Percentiles rank a stretch among this genome's conserved stretches.
These are phyloP conservation scores for Vanessa tameamea DNA, from an alignment of 1,140 invertebrate genomes.

Conservation along the genomic window DNA sequence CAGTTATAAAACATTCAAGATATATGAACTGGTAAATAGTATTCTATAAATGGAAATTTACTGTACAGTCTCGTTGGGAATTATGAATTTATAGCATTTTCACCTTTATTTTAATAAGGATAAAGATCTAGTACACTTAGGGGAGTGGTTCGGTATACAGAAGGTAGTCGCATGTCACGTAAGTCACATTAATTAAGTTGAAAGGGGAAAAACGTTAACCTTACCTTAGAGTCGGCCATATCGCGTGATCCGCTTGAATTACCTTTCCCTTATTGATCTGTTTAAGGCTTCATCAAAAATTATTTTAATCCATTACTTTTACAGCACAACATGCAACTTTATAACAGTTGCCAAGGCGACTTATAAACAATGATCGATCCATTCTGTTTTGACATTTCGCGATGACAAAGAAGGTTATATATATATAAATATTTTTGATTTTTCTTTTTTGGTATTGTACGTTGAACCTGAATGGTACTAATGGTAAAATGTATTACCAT, in stretches of 20 bases:
- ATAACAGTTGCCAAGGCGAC: constrained; percentile 55
- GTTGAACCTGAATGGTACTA: neutral
- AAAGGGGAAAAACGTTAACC: constrained; percentile 52
- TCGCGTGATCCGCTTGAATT: constrained; percentile 73
- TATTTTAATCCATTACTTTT: constrained; percentile 73
- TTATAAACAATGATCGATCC: constrained; percentile 45
- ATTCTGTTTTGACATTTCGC: constrained; percentile 9
- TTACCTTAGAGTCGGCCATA: constrained; percentile 70
- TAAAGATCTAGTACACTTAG: constrained; percentile 1
- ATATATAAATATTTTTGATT: neutral
- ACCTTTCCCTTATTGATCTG: constrained; percentile 71
- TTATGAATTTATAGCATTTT: neutral
- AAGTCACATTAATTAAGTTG: constrained; percentile 66
- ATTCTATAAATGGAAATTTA: neutral
- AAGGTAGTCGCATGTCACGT: constrained; percentile 54
- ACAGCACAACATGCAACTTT: constrained; percentile 61
- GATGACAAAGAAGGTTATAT: neutral
- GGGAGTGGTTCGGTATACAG: neutral
- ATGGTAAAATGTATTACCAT: too few species aligned
- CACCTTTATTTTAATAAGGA: constrained; percentile 1
- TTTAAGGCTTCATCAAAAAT: constrained; percentile 68
- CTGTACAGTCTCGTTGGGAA: neutral
- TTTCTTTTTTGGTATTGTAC: neutral
- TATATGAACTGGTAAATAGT: constrained; percentile 2
- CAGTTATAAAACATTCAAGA: neutral